A percentile compares a stretch with the other conserved stretches of the same genome.
Conservation (phyloP, 2,797 vertebrate genomes). For the Crax fasciolata region DNA sequence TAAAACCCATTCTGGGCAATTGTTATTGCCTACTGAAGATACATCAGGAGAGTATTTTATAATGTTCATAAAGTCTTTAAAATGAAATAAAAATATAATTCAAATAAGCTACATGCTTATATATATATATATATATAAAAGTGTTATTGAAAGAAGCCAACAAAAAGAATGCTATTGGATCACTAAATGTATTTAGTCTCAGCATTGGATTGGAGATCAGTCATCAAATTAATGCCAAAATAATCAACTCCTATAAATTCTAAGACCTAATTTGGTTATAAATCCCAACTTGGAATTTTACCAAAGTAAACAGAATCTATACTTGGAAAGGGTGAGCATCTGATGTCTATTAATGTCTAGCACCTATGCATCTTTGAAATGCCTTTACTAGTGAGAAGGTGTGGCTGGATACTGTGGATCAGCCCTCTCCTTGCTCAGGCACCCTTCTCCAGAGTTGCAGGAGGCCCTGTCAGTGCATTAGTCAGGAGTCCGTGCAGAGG, state of each 20-base stretch:
- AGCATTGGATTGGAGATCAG: not conserved
- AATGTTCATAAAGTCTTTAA: conserved; percentile 2
- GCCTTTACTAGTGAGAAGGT: not conserved
- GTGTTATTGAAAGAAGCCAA: not conserved
- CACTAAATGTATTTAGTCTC: conserved; percentile 19
- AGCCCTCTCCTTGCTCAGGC: not conserved
- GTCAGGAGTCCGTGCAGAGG: not conserved
- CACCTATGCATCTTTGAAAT: not conserved
- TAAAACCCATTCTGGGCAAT: conserved; percentile 24
- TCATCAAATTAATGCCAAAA: conserved; percentile 16
- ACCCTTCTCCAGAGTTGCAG: not conserved
- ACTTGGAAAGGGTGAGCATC: not conserved
- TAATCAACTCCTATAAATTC: conserved; percentile 23
- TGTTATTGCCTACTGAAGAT: conserved; percentile 21
- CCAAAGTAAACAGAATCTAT: not conserved
- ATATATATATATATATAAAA: not conserved
- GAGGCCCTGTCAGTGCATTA: not conserved
- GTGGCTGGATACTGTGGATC: not conserved
- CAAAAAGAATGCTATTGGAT: conserved; percentile 7
- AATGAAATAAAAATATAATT: conserved; percentile 20
- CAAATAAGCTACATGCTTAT: conserved; percentile 10
- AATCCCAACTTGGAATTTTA: not conserved
- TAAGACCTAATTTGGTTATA: not conserved
- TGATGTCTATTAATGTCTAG: not conserved
- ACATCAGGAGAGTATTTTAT: conserved; percentile 4